phyloP scores from a whole-genome alignment of 2,888 invertebrate species.

The Lucinisca nassula region DNA sequence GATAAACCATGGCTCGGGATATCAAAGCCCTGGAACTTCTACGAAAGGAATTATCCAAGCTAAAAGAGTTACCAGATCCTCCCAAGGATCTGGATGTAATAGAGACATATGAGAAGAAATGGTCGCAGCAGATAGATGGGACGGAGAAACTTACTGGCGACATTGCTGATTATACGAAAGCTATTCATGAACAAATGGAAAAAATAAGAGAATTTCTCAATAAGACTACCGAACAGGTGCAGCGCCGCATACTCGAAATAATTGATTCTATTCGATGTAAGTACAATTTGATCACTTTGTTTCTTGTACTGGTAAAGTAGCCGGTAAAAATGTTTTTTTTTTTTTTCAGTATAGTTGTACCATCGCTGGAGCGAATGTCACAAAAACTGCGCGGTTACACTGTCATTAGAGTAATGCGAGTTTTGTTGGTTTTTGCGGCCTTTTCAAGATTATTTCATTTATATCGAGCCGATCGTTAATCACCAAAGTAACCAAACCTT shows the following conservation, averaged over 20 bases:
- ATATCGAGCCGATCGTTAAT: no score
- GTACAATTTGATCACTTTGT: no score
- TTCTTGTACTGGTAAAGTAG: no score
- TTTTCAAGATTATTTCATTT: no score
- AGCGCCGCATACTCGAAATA: background rate
- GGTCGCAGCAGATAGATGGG: background rate
- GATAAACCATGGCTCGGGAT: slow-evolving; percentile 1
- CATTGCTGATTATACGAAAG: background rate
- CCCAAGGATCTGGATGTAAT: background rate
- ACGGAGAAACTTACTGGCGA: background rate
- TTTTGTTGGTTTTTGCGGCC: no score
- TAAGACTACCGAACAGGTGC: background rate
- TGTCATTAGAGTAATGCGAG: no score
- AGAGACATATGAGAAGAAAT: background rate
- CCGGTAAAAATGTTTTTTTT: no score
- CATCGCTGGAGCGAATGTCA: no score
- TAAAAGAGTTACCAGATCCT: background rate
- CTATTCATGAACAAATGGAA: background rate
- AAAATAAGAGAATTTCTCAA: background rate
- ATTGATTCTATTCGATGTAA: background rate
- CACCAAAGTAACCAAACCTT: no score
- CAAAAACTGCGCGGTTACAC: no score
- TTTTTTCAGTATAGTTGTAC: no score
- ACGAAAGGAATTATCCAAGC: background rate
- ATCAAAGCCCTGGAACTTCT: background rate